These are phyloP conservation scores for Anableps anableps DNA, from an alignment of 2,797 vertebrate genomes.

Conservation along the genomic window DNA sequence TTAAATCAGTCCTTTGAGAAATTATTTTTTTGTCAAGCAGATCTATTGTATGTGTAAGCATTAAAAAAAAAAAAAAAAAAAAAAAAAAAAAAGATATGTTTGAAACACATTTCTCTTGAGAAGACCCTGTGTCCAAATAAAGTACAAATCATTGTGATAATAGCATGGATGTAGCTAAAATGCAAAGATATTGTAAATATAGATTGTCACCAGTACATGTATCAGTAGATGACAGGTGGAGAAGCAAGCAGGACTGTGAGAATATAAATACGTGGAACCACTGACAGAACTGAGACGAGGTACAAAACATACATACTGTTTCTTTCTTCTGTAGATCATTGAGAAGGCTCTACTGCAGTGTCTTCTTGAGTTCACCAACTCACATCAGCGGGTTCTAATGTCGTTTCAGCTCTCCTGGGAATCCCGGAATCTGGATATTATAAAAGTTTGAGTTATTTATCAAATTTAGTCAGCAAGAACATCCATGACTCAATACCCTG, in stretches of 20 bases:
- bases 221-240: background rate
- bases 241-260: background rate
- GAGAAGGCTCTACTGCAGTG: constrained; percentile 7
- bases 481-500: constrained; percentile 39
- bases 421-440: constrained; percentile 24
- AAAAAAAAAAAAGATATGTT: too few species aligned
- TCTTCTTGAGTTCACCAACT: constrained; percentile 5
- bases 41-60: background rate
- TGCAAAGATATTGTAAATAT: background rate
- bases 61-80: too few species aligned
- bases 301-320: constrained; percentile 5
- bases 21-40: background rate
- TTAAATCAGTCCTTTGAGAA: background rate
- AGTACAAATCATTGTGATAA: background rate
- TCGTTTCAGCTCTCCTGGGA: constrained; percentile 28
- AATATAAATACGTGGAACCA: background rate
- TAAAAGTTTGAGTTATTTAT: constrained; percentile 64
- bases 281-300: too few species aligned
- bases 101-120: background rate
- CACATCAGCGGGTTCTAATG: background rate
- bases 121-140: background rate
- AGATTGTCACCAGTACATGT: background rate
- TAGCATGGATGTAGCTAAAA: background rate
- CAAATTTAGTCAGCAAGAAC: constrained; percentile 32
- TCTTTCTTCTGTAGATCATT: constrained; percentile 9